Percentiles rank a stretch among this genome's conserved stretches.
These are phyloP conservation scores for Mormyrus lacerda DNA, from an alignment of 2,113 vertebrate species.

Conservation along the genomic window DNA sequence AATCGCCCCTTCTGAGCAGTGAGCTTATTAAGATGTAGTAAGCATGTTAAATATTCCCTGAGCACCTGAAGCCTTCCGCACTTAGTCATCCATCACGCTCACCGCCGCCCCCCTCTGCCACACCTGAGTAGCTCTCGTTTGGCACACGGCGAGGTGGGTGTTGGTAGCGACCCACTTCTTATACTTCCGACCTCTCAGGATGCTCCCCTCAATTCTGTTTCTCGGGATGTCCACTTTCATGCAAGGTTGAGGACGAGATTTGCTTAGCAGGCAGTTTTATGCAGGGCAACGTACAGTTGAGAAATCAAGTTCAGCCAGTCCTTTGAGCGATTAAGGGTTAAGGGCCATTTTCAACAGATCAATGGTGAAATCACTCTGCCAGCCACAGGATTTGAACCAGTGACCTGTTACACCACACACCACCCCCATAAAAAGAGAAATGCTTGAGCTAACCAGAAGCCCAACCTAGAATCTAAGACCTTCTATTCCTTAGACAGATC, in stretches of 20 bases:
- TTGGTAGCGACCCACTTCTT: neutral
- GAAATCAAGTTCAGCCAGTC: neutral
- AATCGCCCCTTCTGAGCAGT: neutral
- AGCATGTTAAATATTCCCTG: neutral
- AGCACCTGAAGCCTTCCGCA: neutral
- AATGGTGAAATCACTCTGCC: neutral
- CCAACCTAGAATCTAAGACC: neutral
- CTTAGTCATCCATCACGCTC: neutral
- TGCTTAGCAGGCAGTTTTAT: neutral
- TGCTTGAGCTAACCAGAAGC: neutral
- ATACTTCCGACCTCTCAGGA: neutral
- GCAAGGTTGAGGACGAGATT: neutral
- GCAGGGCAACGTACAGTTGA: neutral
- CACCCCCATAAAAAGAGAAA: neutral
- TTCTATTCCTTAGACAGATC: neutral
- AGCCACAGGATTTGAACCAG: neutral
- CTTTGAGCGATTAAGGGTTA: neutral
- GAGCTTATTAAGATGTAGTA: conserved; percentile 14
- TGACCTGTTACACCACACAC: neutral
- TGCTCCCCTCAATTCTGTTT: neutral
- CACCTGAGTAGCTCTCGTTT: neutral
- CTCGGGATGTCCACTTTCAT: neutral
- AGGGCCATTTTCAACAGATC: neutral
- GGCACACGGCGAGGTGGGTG: neutral
- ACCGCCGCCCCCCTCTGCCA: neutral